These are phyloP conservation scores for Rhopalosiphum maidis DNA, from an alignment of 1,140 invertebrate genomes.

Conservation along the genomic window DNA sequence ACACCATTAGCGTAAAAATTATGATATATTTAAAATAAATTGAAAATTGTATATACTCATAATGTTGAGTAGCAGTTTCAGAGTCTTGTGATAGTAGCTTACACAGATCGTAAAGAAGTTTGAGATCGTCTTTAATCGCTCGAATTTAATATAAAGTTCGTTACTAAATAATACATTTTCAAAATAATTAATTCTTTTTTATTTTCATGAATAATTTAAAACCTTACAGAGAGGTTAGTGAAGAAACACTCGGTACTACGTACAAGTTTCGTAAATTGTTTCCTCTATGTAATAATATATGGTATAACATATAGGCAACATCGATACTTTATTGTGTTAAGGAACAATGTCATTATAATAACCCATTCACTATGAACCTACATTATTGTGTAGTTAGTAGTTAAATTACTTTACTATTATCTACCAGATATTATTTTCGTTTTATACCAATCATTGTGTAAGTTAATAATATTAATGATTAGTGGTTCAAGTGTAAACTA, in stretches of 20 bases:
- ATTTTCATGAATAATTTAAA: background rate
- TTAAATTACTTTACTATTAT: background rate
- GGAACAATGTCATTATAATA: background rate
- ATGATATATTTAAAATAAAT: background rate
- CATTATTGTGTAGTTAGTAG: background rate
- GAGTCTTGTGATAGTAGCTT: background rate
- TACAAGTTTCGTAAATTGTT: background rate
- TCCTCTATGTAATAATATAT: background rate
- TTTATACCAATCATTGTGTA: background rate
- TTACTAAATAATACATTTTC: background rate
- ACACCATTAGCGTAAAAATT: background rate
- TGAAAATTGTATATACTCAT: background rate
- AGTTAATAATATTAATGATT: background rate
- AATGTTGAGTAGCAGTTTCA: background rate
- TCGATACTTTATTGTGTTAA: background rate
- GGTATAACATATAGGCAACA: background rate
- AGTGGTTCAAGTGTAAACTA: too few relatives aligned
- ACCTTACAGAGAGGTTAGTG: background rate
- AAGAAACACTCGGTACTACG: background rate
- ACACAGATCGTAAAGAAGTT: background rate
- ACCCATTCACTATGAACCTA: background rate
- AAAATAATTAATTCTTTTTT: background rate
- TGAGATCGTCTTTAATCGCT: background rate
- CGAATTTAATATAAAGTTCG: background rate
- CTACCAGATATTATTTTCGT: background rate